Percentiles rank a stretch among this genome's conserved stretches.
Evolutionary conservation across 2,888 invertebrate species (phyloP).

Genomic region (Aquatica leii): DNA sequence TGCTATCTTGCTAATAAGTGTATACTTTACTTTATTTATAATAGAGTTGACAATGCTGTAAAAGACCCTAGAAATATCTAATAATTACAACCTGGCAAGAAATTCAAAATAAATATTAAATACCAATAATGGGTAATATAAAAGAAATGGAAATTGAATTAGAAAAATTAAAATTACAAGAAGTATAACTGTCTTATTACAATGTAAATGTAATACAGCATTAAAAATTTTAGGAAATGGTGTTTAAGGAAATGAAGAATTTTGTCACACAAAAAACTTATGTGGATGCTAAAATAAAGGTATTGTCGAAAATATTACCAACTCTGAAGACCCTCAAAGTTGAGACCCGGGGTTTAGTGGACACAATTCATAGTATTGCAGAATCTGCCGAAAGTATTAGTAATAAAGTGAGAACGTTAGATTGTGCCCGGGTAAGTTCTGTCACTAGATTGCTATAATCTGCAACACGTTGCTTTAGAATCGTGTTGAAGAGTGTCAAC

Average conservation of each 20-base stretch:
- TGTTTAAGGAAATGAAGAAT: conserved; percentile 74
- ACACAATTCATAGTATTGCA: conserved; percentile 88
- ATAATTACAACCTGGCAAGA: too few species aligned
- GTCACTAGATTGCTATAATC: background rate
- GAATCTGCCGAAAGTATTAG: conserved; percentile 92
- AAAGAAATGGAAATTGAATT: conserved; percentile 67
- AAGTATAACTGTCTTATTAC: conserved; percentile 55
- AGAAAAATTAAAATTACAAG: conserved; percentile 66
- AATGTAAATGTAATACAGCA: background rate
- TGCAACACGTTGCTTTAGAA: conserved; percentile 65
- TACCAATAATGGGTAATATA: conserved; percentile 47
- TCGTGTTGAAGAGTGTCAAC: conserved; percentile 92
- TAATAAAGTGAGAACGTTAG: conserved; percentile 92
- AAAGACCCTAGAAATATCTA: too few species aligned
- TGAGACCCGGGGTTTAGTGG: conserved; percentile 82
- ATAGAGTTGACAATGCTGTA: too few species aligned
- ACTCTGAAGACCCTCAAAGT: conserved; percentile 79
- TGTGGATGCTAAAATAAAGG: conserved; percentile 81
- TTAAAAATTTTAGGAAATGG: conserved; percentile 66
- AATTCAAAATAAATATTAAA: background rate
- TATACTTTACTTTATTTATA: too few species aligned
- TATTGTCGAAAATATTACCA: conserved; percentile 81
- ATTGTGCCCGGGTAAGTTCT: conserved; percentile 83
- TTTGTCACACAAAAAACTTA: conserved; percentile 78
- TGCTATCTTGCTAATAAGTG: too few species aligned